Evolutionary conservation across 2,113 vertebrate genomes (phyloP).

Genomic region (Pterocles orientalis): DNA sequence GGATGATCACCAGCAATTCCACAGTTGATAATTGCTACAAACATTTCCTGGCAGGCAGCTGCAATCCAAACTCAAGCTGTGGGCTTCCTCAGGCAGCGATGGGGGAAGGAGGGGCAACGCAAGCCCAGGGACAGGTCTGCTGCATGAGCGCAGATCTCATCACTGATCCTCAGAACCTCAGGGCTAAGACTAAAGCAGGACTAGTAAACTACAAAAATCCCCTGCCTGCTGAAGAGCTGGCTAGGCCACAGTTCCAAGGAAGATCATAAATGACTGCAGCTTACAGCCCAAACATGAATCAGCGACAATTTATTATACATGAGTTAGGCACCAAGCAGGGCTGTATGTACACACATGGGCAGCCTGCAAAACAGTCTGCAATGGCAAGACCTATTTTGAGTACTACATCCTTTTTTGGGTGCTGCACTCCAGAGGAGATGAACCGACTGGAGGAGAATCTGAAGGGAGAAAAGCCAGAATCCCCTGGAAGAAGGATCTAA

Average conservation of each 20-base stretch:
- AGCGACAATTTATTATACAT: too few relatives aligned
- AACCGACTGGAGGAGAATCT: neutral
- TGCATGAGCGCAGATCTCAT: neutral
- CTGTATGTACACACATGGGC: accelerated
- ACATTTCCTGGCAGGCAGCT: neutral
- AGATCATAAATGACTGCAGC: neutral
- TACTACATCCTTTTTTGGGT: neutral
- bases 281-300: neutral
- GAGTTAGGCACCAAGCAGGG: neutral
- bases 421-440: neutral
- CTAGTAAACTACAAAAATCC: neutral
- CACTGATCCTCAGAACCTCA: neutral
- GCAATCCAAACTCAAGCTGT: neutral
- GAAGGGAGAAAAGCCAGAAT: neutral
- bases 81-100: neutral
- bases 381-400: neutral
- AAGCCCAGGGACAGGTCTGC: neutral
- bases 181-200: neutral
- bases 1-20: neutral
- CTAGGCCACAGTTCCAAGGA: neutral
- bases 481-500: neutral
- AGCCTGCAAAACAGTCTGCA: neutral
- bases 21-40: neutral
- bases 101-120: neutral
- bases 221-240: neutral